Base-by-base conservation (phyloP, 2,113 vertebrate genomes). In the Pluvialis apricaria region DNA sequence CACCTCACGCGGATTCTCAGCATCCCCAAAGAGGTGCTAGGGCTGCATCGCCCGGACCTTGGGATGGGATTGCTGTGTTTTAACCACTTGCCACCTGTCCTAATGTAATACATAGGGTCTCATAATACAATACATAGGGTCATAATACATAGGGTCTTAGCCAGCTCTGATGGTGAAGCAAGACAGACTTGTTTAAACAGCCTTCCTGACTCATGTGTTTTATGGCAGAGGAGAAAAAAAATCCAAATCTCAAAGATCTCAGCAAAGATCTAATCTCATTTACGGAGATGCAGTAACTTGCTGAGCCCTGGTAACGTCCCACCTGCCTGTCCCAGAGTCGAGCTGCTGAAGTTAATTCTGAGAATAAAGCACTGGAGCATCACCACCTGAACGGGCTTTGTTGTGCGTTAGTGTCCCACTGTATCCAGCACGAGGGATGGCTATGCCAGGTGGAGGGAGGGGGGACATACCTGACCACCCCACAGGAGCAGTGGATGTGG, bases 121-220 rank as follows among this genome's bases (percentile, higher is more conserved):
- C 25, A 40, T 13, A 29, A 20, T 5, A 44, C 8, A 24, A 54
- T 13, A 22, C 5, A 9, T 7, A 21, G 34, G 10, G 10, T 42
- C 6, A 20, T 11, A 58, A 20, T 1, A 19, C 8, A 3, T 3
- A 31, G 36, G 10, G 34, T 19, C 34, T 40, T 8, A 21, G 18
- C 26, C 62, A 42, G 38, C 44, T 73, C 60, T 52, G 22, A 20
- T 15, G 9, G 29, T 21, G n/a, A 44, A 73, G n/a, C 49, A 31
- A 34, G 49, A 36, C 42, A 18, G 38, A 8, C 5, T 6, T 40
- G 12, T 61, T 66, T 18, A 13, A 84, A 69, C 19, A 42, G 11
- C 8, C 4, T 9, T 32, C 44, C 14, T 4, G 21, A 1, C 9
- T n/a, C 3, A 0, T 0, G 0, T 5, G 6, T 15, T 51, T 65